These are phyloP conservation scores for Heloderma charlesbogerti DNA, from an alignment of 2,113 vertebrate species.

Conservation along the genomic window DNA sequence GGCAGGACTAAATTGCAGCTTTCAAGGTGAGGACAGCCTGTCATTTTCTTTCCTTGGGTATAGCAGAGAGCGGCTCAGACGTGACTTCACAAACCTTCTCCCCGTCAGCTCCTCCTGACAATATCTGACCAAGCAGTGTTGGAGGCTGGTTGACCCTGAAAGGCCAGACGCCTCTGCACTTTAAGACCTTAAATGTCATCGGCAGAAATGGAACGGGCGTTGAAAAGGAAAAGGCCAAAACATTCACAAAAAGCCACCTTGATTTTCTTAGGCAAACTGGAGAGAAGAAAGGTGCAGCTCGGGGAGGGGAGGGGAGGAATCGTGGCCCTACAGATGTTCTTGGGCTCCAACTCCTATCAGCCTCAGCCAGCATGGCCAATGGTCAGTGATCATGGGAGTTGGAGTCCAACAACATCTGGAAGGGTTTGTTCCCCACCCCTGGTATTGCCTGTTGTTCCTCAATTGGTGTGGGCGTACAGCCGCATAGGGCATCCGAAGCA, in stretches of 20 bases:
- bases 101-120: neutral
- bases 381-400: neutral
- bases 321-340: neutral
- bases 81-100: constrained; percentile 9
- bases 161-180: neutral
- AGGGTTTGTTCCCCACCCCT: neutral
- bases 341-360: neutral
- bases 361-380: neutral
- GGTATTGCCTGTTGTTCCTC: neutral
- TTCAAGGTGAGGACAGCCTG: constrained; percentile 29
- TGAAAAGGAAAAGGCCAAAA: neutral
- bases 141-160: neutral
- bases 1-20: constrained; percentile 60
- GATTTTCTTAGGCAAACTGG: neutral
- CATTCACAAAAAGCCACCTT: neutral
- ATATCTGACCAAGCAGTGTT: neutral
- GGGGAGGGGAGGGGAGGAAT: neutral
- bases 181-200: neutral
- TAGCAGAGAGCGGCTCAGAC: constrained; percentile 39
- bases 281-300: too few relatives aligned
- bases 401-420: too few relatives aligned
- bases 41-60: constrained; percentile 39
- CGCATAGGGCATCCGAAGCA: neutral
- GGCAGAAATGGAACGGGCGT: neutral
- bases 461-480: neutral